Evolutionary conservation across 2,888 invertebrate genomes (phyloP).

Genomic region (Apodemia duryi): DNA sequence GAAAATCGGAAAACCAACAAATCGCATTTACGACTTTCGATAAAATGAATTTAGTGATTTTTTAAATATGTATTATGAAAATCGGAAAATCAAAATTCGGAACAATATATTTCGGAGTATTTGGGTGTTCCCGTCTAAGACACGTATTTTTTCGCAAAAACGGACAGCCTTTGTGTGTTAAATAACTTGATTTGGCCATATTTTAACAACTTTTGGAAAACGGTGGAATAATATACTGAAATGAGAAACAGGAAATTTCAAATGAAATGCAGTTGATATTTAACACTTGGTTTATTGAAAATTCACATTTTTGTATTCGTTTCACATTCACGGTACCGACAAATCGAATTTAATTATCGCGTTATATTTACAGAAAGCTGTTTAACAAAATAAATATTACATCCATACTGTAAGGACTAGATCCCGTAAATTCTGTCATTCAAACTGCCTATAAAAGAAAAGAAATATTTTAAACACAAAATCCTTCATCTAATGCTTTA

Average conservation of each 20-base stretch:
- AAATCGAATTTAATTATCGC: slow-evolving; percentile 7
- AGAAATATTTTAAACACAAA: background rate
- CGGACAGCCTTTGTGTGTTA: no score
- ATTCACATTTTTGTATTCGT: slow-evolving; percentile 5
- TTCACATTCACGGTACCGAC: slow-evolving; percentile 9
- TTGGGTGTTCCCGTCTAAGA: no score
- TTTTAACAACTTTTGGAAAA: no score
- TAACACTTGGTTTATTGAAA: slow-evolving; percentile 13
- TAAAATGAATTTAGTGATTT: no score
- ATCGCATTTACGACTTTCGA: no score
- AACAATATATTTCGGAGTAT: no score
- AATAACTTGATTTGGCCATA: no score
- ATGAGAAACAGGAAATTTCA: background rate
- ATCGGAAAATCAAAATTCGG: no score
- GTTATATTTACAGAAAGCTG: slow-evolving; percentile 11
- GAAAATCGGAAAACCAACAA: no score
- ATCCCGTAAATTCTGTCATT: slow-evolving; percentile 9
- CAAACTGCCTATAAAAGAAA: slow-evolving; percentile 2
- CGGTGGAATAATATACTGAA: background rate
- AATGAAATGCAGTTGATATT: background rate
- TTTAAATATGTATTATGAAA: no score
- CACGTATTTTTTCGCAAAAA: no score
- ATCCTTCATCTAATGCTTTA: background rate
- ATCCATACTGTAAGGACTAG: slow-evolving; percentile 11
- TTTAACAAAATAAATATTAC: slow-evolving; percentile 13